A percentile compares a stretch with the other conserved stretches of the same genome.
phyloP scores from a whole-genome alignment of 2,888 invertebrate genomes.

The Nomada fucata region DNA sequence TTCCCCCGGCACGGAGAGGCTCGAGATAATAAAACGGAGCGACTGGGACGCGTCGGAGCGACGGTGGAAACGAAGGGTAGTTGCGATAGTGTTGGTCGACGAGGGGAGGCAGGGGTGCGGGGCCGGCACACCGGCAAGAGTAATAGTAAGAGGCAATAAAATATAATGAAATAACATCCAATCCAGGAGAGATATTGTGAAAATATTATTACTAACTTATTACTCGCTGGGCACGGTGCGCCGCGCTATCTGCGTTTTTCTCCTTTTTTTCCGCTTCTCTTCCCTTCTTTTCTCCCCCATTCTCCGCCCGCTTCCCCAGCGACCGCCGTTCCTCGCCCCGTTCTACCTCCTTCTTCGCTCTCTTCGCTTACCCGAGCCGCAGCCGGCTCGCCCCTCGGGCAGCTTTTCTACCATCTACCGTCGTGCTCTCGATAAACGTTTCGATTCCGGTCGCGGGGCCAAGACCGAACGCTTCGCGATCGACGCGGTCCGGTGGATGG shows the following conservation, averaged over 20 bases:
- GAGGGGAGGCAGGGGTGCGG: conserved; percentile 54
- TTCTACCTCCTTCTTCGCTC: conserved; percentile 23
- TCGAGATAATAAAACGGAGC: conserved; percentile 80
- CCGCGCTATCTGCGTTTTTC: conserved; percentile 62
- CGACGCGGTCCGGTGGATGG: neutral
- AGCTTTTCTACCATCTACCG: conserved; percentile 18
- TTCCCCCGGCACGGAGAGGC: conserved; percentile 78
- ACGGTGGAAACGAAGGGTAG: conserved; percentile 57
- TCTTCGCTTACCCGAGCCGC: conserved; percentile 39
- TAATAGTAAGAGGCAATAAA: conserved; percentile 81
- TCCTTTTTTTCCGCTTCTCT: conserved; percentile 44
- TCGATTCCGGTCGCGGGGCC: conserved; percentile 34
- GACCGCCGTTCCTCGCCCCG: too few species aligned
- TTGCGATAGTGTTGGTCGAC: conserved; percentile 46
- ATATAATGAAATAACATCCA: conserved; percentile 83
- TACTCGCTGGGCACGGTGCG: conserved; percentile 75
- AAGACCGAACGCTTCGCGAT: neutral
- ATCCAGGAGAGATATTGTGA: conserved; percentile 83
- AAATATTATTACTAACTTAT: conserved; percentile 84
- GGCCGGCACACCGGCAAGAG: conserved; percentile 74
- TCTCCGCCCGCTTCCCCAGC: conserved; percentile 5
- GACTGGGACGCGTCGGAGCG: conserved; percentile 67
- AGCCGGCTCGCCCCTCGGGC: conserved; percentile 33
- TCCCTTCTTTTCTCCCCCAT: conserved; percentile 26
- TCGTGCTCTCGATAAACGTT: conserved; percentile 46